phyloP scores from a whole-genome alignment of 2,113 vertebrate genomes.

The Asarcornis scutulata region DNA sequence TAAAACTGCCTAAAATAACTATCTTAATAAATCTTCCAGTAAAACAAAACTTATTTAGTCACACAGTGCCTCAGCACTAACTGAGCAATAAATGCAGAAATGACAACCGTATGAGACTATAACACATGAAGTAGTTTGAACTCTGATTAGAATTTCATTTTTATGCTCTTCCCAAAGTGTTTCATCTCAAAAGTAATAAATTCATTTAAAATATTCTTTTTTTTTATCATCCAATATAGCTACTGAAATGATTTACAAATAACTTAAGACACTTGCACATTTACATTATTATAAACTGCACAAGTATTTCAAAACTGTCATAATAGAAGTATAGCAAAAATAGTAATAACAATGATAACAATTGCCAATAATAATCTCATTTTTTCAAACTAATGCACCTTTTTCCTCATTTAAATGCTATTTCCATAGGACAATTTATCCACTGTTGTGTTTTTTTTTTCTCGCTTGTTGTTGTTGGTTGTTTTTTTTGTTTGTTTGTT shows the following conservation, averaged over 20 bases:
- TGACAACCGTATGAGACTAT: not conserved
- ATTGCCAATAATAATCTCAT: not conserved
- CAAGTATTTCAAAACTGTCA: not conserved
- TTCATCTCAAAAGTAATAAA: not conserved
- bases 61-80: not conserved
- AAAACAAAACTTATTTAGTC: constrained; percentile 8
- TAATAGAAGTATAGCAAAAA: not conserved
- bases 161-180: not conserved
- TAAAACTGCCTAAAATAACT: not conserved
- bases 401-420: not conserved
- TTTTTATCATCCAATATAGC: not conserved
- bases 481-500: too few species aligned
- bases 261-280: not conserved
- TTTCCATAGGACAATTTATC: not conserved
- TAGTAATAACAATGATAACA: not conserved
- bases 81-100: constrained; percentile 16
- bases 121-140: not conserved
- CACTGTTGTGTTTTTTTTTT: too few species aligned
- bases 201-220: not conserved
- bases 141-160: constrained; percentile 20
- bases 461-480: not conserved
- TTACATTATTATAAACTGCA: not conserved
- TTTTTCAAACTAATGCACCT: not conserved
- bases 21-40: not conserved
- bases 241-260: not conserved